Percentiles rank a stretch among this genome's conserved stretches.
phyloP scores from a whole-genome alignment of 2,888 invertebrate species.

The Lordiphosa fenestrarum region DNA sequence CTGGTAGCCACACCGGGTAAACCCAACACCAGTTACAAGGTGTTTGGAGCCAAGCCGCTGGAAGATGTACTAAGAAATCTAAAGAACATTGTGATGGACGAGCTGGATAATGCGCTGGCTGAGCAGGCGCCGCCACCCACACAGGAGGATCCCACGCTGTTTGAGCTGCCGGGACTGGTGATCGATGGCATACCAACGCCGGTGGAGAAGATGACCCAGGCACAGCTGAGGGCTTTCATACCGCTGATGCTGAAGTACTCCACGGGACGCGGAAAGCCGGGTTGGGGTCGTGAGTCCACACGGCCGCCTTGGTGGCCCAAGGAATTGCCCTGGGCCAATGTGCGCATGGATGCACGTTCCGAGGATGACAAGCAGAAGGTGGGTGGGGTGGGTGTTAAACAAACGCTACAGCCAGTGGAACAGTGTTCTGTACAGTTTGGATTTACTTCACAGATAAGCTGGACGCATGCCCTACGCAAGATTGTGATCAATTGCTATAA shows the following conservation, averaged over 20 bases:
- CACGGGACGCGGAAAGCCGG: slow-evolving; percentile 97
- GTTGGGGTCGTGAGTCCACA: slow-evolving; percentile 98
- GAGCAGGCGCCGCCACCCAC: slow-evolving; percentile 93
- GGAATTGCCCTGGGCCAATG: slow-evolving; percentile 98
- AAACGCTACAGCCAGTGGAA: no score
- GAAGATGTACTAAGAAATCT: slow-evolving; percentile 97
- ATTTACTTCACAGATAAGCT: slow-evolving; percentile 88
- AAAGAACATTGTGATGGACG: slow-evolving; percentile 95
- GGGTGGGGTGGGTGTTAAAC: slow-evolving; percentile 46
- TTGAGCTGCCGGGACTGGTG: slow-evolving; percentile 96
- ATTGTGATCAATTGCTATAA: slow-evolving; percentile 99
- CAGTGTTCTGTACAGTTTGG: slow-evolving; percentile 51
- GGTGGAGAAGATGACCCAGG: slow-evolving; percentile 99
- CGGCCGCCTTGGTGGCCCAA: slow-evolving; percentile 99
- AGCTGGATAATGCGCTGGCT: slow-evolving; percentile 94
- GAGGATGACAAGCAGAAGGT: slow-evolving; percentile 99
- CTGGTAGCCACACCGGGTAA: slow-evolving; percentile 97
- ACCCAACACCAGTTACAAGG: slow-evolving; percentile 96
- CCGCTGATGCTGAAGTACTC: slow-evolving; percentile 99
- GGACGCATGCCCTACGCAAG: slow-evolving; percentile 97
- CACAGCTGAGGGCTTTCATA: slow-evolving; percentile 96
- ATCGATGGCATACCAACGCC: slow-evolving; percentile 99
- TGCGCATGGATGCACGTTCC: slow-evolving; percentile 96
- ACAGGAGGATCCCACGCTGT: slow-evolving; percentile 93
- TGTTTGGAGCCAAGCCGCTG: slow-evolving; percentile 97